A percentile compares a stretch with the other conserved stretches of the same genome.
These are phyloP conservation scores for Hermetia illucens DNA, from an alignment of 1,140 invertebrate genomes.

Conservation along the genomic window DNA sequence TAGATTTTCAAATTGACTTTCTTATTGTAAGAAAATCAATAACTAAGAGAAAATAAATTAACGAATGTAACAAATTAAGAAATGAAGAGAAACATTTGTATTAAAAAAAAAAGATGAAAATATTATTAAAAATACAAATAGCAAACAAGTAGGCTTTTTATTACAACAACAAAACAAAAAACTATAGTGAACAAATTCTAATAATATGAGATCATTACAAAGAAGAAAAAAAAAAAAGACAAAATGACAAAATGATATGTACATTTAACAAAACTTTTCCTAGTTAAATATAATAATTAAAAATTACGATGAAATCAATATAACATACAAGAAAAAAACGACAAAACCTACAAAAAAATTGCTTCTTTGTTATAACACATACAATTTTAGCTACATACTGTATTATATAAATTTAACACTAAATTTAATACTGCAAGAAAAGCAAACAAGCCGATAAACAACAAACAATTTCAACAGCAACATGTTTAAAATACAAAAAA, in stretches of 20 bases:
- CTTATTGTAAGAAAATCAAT: neutral
- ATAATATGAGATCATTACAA: neutral
- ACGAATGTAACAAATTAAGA: neutral
- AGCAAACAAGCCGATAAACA: slow-evolving; percentile 16
- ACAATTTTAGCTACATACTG: slow-evolving; percentile 30
- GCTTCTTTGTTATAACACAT: slow-evolving; percentile 4
- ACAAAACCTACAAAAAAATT: too few species aligned
- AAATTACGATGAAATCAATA: neutral
- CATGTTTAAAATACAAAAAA: slow-evolving; percentile 7
- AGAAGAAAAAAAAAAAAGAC: neutral
- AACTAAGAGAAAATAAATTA: neutral
- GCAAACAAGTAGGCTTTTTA: neutral
- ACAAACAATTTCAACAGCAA: slow-evolving; percentile 14
- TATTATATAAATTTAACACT: slow-evolving; percentile 32
- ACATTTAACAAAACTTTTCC: neutral
- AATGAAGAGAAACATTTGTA: neutral
- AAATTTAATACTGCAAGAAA: slow-evolving; percentile 24
- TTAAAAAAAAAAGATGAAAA: neutral
- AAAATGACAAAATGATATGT: neutral
- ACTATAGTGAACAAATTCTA: neutral
- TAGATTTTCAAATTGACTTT: neutral
- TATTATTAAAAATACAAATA: neutral
- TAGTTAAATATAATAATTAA: neutral
- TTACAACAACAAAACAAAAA: neutral
- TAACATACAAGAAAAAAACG: neutral